Evolutionary conservation across 2,797 vertebrate genomes (phyloP).

Genomic region (Urocyon cinereoargenteus): DNA sequence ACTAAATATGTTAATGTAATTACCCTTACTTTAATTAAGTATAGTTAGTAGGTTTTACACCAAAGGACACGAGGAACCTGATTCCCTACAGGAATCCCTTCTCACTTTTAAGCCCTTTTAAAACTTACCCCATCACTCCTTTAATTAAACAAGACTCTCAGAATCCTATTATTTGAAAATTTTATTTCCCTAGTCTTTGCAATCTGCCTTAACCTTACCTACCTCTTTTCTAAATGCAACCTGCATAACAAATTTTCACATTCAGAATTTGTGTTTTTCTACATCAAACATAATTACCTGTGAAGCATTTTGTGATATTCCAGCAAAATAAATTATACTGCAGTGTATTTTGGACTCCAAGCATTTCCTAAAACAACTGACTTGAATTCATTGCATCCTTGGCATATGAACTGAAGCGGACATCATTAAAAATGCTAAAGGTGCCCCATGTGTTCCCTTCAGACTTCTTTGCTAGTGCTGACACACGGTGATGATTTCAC

Average conservation of each 20-base stretch:
- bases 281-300: constrained; percentile 77
- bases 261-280: constrained; percentile 67
- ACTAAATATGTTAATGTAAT: background rate
- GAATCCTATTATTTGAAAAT: background rate
- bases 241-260: constrained; percentile 49
- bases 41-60: background rate
- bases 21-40: background rate
- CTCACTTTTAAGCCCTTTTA: background rate
- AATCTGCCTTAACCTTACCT: background rate
- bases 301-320: constrained; percentile 70
- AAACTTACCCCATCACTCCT: background rate
- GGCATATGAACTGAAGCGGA: constrained; percentile 58
- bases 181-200: constrained; percentile 34
- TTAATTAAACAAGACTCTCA: constrained; percentile 35
- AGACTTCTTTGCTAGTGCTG: constrained; percentile 24
- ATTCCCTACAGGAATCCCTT: background rate
- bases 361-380: constrained; percentile 66
- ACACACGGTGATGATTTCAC: background rate
- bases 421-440: constrained; percentile 68
- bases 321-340: constrained; percentile 75
- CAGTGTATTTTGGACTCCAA: constrained; percentile 65
- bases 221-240: constrained; percentile 51
- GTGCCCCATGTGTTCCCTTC: constrained; percentile 1
- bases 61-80: background rate
- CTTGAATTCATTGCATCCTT: constrained; percentile 61